phyloP scores from a whole-genome alignment of 2,113 vertebrate genomes.

The Carassius gibelio region DNA sequence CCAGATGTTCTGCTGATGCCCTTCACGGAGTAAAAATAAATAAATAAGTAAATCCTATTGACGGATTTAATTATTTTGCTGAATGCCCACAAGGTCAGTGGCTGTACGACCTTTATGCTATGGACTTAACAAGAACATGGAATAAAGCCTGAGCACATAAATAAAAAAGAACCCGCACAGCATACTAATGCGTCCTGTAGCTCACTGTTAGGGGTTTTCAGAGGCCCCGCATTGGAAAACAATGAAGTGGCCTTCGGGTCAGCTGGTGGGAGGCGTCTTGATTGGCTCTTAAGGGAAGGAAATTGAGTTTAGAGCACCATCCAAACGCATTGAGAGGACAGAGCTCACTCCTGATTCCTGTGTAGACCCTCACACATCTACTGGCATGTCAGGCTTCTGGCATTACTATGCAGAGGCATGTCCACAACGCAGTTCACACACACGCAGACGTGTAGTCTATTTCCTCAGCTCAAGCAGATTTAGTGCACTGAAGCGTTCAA shows the following conservation, averaged over 20 bases:
- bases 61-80: background rate
- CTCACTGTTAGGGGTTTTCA: background rate
- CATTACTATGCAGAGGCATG: conserved; percentile 22
- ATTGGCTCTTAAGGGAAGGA: conserved; percentile 38
- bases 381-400: background rate
- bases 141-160: conserved; percentile 2
- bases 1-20: background rate
- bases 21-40: background rate
- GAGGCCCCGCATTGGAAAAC: conserved; percentile 7
- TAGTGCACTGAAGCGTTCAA: conserved; percentile 7
- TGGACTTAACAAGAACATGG: conserved; percentile 29
- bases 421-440: conserved; percentile 1
- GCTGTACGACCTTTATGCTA: background rate
- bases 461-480: conserved; percentile 12
- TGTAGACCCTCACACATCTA: background rate
- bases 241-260: conserved; percentile 16
- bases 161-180: background rate
- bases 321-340: background rate
- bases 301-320: conserved; percentile 29
- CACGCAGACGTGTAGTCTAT: background rate
- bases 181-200: conserved; percentile 13
- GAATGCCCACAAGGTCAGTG: conserved; percentile 21
- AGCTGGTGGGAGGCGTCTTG: conserved; percentile 16
- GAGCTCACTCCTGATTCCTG: background rate
- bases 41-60: background rate